Percentiles rank a stretch among this genome's conserved stretches.
phyloP scores from a whole-genome alignment of 2,113 vertebrate species.

The Taurulus bubalis region DNA sequence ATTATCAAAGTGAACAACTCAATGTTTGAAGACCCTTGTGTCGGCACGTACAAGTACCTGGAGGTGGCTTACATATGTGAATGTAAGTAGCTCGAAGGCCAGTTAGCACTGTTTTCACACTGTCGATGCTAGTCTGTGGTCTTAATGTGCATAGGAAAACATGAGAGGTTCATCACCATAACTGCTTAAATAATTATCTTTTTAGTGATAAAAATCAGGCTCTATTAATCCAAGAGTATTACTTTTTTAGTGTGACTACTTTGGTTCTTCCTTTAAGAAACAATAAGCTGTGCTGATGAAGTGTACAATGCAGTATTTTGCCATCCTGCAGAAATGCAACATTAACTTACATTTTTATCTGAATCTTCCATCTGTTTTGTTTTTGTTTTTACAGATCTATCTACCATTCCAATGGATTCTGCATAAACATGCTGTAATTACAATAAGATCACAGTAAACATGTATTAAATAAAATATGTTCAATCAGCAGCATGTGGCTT shows the following conservation, averaged over 20 bases:
- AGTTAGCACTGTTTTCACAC: not conserved
- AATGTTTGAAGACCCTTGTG: conserved; percentile 51
- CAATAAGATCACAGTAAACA: not conserved
- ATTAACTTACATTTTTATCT: no score
- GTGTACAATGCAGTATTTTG: not conserved
- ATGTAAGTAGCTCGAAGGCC: conserved; percentile 37
- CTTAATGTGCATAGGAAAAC: not conserved
- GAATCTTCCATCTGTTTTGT: not conserved
- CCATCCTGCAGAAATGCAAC: not conserved
- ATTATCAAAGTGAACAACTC: conserved; percentile 2
- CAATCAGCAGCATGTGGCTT: not conserved
- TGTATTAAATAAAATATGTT: not conserved
- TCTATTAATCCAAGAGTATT: not conserved
- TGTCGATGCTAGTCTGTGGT: not conserved
- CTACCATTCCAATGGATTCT: accelerated
- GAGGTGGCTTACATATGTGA: conserved; percentile 54
- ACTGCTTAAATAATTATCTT: not conserved
- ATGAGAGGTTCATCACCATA: not conserved
- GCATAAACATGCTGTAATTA: not conserved
- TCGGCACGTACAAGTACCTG: conserved; percentile 59
- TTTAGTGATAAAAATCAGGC: not conserved
- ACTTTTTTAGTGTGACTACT: not conserved
- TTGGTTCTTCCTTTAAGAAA: not conserved
- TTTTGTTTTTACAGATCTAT: conserved; percentile 25
- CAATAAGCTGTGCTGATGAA: not conserved